These are phyloP conservation scores for Luscinia megarhynchos DNA, from an alignment of 2,797 vertebrate genomes.

Conservation along the genomic window DNA sequence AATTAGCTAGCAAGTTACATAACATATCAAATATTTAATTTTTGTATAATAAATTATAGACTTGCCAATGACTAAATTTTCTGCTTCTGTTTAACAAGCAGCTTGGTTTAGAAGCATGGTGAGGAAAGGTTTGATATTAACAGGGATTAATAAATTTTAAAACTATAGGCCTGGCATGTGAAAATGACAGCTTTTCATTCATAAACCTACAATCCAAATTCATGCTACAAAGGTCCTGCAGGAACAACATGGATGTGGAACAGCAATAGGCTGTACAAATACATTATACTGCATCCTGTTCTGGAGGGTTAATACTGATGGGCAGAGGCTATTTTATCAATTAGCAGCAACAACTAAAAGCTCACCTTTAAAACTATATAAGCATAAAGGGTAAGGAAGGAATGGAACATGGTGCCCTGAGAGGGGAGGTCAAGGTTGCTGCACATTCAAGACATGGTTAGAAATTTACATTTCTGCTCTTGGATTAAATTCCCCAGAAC, in stretches of 20 bases:
- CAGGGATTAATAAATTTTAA: background rate
- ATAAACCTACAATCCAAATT: background rate
- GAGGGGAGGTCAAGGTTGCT: background rate
- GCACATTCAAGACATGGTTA: background rate
- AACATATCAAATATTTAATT: slow-evolving; percentile 36
- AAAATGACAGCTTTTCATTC: background rate
- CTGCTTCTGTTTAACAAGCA: background rate
- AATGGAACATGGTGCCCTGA: background rate
- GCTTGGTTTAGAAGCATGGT: background rate
- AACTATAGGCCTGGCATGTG: accelerated
- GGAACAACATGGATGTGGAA: background rate
- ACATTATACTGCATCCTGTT: background rate
- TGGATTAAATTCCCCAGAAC: background rate
- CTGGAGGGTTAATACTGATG: background rate
- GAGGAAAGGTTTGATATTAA: background rate
- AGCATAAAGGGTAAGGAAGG: background rate
- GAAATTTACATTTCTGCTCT: background rate
- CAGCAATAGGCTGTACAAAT: background rate
- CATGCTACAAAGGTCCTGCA: background rate
- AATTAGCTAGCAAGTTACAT: slow-evolving; percentile 7
- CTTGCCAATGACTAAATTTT: slow-evolving; percentile 40
- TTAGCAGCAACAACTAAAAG: background rate
- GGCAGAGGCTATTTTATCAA: background rate
- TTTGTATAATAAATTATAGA: slow-evolving; percentile 24
- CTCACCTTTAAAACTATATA: background rate